Percentiles rank a stretch among this genome's conserved stretches.
Evolutionary conservation across 2,888 invertebrate genomes (phyloP).

Genomic region (Synergus umbraculus): DNA sequence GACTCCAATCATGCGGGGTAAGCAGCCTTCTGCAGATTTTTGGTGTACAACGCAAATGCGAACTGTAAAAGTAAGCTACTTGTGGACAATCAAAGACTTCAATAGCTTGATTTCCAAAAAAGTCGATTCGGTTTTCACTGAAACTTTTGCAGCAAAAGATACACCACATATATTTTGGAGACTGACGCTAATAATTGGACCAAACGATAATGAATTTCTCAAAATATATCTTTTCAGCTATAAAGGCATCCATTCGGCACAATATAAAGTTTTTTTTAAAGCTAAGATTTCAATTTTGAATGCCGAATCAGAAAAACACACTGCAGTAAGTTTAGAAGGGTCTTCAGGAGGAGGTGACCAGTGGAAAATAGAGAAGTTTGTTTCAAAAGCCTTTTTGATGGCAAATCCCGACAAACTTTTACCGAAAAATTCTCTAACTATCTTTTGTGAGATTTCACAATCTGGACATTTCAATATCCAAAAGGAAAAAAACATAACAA

Average conservation of each 20-base stretch:
- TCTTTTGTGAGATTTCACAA: neutral
- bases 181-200: neutral
- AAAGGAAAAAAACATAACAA: neutral
- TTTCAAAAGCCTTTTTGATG: neutral
- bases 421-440: neutral
- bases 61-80: neutral
- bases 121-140: neutral
- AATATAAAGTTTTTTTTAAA: neutral
- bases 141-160: neutral
- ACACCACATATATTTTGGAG: neutral
- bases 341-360: neutral
- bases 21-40: constrained; percentile 3
- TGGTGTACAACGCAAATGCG: neutral
- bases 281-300: neutral
- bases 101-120: neutral
- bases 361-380: neutral
- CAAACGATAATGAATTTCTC: neutral
- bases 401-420: neutral
- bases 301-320: neutral
- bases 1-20: neutral
- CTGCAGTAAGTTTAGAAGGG: neutral
- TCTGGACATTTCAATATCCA: neutral
- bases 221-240: neutral
- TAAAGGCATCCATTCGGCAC: neutral
- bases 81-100: constrained; percentile 24